Percentiles rank a stretch among this genome's conserved stretches.
Evolutionary conservation across 2,113 vertebrate species (phyloP).

Genomic region (Riparia riparia): DNA sequence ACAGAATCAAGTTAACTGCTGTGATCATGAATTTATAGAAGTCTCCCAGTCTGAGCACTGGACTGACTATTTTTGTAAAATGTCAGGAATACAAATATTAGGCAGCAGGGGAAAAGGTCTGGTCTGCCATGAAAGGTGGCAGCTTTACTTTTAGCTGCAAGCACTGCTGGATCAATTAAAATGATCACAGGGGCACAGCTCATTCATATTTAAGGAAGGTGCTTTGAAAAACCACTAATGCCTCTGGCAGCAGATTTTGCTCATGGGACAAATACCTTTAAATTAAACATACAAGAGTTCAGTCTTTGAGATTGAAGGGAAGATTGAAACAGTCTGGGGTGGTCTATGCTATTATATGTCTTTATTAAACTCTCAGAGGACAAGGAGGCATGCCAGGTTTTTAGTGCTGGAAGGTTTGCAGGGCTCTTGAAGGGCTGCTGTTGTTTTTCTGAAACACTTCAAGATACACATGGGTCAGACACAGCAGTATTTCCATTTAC

Average conservation of each 20-base stretch:
- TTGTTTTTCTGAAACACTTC: constrained; percentile 18
- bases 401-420: neutral
- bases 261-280: neutral
- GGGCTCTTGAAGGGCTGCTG: neutral
- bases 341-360: neutral
- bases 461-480: neutral
- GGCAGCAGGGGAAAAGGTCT: neutral
- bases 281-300: neutral
- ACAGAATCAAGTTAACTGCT: neutral
- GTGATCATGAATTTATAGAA: neutral
- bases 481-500: constrained; percentile 25
- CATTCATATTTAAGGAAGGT: neutral
- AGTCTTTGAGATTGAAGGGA: neutral
- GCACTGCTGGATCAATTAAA: neutral
- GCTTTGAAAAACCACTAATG: neutral
- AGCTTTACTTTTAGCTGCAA: neutral
- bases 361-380: constrained; percentile 10
- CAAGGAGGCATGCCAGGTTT: neutral
- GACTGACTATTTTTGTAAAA: neutral
- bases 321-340: constrained; percentile 21
- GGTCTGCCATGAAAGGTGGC: neutral
- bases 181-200: neutral
- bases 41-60: neutral
- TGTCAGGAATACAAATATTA: neutral
- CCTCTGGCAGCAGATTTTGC: constrained; percentile 18